These are phyloP conservation scores for Ctena decussata DNA, from an alignment of 2,888 invertebrate species.

Conservation along the genomic window DNA sequence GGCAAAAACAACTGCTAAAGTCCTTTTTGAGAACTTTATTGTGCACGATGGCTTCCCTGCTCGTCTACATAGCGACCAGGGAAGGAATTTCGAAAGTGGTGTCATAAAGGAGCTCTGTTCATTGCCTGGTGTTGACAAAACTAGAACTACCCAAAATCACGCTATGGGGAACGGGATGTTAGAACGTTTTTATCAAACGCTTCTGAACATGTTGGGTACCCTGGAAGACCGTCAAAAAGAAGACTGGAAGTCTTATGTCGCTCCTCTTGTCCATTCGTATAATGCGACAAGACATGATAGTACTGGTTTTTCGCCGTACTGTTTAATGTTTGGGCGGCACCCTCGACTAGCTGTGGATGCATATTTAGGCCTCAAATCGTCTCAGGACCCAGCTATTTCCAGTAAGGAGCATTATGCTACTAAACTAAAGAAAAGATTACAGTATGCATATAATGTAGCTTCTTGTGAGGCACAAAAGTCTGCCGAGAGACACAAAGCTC, in stretches of 20 bases:
- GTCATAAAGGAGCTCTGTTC: no score
- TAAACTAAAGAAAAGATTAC: background rate
- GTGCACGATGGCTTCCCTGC: no score
- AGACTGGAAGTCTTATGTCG: no score
- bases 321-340: background rate
- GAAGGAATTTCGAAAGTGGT: no score
- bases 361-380: background rate
- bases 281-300: background rate
- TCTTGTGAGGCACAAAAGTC: background rate
- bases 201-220: background rate
- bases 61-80: no score
- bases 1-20: background rate
- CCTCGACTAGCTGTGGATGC: background rate
- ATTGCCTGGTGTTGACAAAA: background rate
- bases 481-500: no score
- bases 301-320: background rate
- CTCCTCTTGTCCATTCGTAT: background rate
- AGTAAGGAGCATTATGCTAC: background rate
- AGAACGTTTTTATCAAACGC: background rate
- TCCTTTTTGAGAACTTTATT: background rate
- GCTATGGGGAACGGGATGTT: background rate
- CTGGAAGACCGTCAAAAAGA: background rate
- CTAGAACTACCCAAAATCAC: background rate
- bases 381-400: background rate
- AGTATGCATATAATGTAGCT: background rate